A percentile compares a stretch with the other conserved stretches of the same genome.
These are phyloP conservation scores for Diorhabda sublineata DNA, from an alignment of 1,140 invertebrate species.

Conservation along the genomic window DNA sequence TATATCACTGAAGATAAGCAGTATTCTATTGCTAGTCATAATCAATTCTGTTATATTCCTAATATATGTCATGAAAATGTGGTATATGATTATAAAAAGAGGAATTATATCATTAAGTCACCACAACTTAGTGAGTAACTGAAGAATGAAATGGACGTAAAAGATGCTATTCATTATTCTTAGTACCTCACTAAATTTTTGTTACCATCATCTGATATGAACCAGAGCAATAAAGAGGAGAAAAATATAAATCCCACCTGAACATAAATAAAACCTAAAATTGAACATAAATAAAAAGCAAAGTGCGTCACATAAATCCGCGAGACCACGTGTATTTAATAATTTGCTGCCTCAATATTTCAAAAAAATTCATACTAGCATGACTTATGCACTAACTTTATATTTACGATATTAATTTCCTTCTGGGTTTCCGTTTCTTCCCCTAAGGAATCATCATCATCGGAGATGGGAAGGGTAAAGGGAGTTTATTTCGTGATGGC, in stretches of 20 bases:
- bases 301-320: conserved; percentile 41
- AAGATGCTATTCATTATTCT: neutral
- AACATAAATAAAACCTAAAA: conserved; percentile 30
- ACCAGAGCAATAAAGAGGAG: neutral
- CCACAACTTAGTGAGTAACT: too few relatives aligned
- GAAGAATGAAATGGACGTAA: neutral
- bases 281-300: conserved; percentile 42
- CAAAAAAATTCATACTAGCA: conserved; percentile 41
- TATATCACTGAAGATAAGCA: too few relatives aligned
- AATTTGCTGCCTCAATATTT: conserved; percentile 44
- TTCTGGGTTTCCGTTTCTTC: conserved; percentile 33
- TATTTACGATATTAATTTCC: conserved; percentile 47
- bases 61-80: too few relatives aligned
- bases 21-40: too few relatives aligned
- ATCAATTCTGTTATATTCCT: too few relatives aligned
- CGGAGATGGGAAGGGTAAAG: conserved; percentile 2
- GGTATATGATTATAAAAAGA: too few relatives aligned
- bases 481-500: neutral
- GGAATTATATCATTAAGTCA: too few relatives aligned
- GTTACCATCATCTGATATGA: neutral
- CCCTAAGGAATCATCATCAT: conserved; percentile 25
- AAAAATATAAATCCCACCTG: conserved; percentile 19
- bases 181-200: neutral
- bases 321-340: conserved; percentile 41
- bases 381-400: conserved; percentile 45